Conservation (phyloP, 1,140 invertebrate genomes). For the Pachyrhynchus sulphureomaculatus region DNA sequence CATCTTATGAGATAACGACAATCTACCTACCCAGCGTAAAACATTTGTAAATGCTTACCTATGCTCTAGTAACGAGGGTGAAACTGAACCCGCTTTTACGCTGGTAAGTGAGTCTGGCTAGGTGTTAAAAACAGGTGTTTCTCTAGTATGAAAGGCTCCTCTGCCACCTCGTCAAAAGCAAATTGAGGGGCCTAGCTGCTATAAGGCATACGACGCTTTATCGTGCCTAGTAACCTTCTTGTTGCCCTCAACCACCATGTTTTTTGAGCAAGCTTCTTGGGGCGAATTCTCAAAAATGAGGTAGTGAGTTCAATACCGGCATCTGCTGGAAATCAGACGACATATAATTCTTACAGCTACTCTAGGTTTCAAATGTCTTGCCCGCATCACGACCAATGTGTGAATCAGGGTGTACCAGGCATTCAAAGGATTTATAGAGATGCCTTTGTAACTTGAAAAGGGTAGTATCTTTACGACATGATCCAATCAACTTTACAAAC, state of each 20-base stretch:
- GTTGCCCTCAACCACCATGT: slow-evolving; percentile 54
- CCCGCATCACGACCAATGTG: slow-evolving; percentile 98
- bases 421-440: slow-evolving; percentile 97
- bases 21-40: too few relatives aligned
- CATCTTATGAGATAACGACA: not conserved
- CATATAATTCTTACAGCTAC: slow-evolving; percentile 95
- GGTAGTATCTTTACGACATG: slow-evolving; percentile 90
- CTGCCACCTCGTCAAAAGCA: slow-evolving; percentile 47
- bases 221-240: slow-evolving; percentile 58
- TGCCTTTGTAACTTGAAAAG: slow-evolving; percentile 90
- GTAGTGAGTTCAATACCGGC: slow-evolving; percentile 89
- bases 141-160: slow-evolving; percentile 52
- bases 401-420: slow-evolving; percentile 96
- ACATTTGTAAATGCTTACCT: too few relatives aligned
- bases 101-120: slow-evolving; percentile 54
- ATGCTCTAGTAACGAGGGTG: slow-evolving; percentile 54
- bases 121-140: slow-evolving; percentile 57
- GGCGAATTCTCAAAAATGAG: slow-evolving; percentile 85
- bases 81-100: slow-evolving; percentile 62
- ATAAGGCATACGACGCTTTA: slow-evolving; percentile 53
- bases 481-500: slow-evolving; percentile 98
- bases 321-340: slow-evolving; percentile 90
- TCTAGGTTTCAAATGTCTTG: slow-evolving; percentile 95
- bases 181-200: slow-evolving; percentile 48
- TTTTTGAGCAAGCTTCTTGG: slow-evolving; percentile 77